Evolutionary conservation across 64 coral and sea anemone species (phyloP), one percentile per base, ranked within the genome.

Genomic region (Platygyra sinensis): DNA sequence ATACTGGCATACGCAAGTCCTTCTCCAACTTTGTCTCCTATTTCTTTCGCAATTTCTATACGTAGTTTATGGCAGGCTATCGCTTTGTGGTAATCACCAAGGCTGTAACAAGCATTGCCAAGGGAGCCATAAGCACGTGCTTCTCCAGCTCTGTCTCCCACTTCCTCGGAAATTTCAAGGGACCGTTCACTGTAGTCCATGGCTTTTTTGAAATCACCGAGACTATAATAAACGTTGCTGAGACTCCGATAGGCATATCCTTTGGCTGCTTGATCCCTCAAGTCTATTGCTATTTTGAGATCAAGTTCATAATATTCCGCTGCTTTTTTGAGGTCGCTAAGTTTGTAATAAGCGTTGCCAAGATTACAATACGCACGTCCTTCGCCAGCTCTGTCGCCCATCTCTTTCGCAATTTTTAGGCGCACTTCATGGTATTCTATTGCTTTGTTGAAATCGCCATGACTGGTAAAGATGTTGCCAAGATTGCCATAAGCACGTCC

Each of bases 391-490:
- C 39, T 86, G 83, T 86, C 39, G 12, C 31, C 49, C 13, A 49
- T 28, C 0, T 86, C 36, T 24, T 22, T 69, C 13, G 67, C 38
- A 28, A 86, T 73, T 69, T 4, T 28, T 10, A 86, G 83, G 15
- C 22, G 19, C 30, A 19, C 18, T 73, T 86, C 83, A 28, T 86
- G 36, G 50, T 86, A 86, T 15, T 73, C 17, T 25, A 67, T 28
- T 22, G 83, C 83, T 16, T 69, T 86, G 36, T 64, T 30, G 50
- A 50, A 86, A 16, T 86, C 39, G 71, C 83, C 67, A 31, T 73
- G 65, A 50, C 46, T 27, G 22, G 19, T 14, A 50, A 24, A 73
- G 30, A 32, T 64, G 28, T 46, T 50, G 13, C 65, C 83, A 49
- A 86, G 69, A 36, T 73, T 73, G 46, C 65, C 83, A 72, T 86